These are phyloP conservation scores for Myzus persicae DNA, from an alignment of 1,140 invertebrate genomes.

Conservation along the genomic window DNA sequence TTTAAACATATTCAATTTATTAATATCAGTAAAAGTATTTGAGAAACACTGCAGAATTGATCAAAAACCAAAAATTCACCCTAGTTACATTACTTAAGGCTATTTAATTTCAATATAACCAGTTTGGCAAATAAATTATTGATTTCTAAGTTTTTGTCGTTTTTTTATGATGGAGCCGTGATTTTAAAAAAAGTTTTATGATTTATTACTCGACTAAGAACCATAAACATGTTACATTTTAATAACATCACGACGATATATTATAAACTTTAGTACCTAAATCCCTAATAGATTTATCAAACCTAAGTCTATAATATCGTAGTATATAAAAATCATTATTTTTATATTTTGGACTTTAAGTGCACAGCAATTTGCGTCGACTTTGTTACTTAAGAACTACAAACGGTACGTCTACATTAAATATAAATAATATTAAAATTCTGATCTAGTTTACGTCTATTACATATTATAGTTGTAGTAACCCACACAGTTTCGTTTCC, in stretches of 20 bases:
- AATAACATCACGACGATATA: not conserved
- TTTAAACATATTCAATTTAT: not conserved
- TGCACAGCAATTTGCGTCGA: not conserved
- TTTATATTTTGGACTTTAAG: not conserved
- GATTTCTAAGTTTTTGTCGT: not conserved
- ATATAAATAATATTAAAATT: not conserved
- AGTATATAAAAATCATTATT: not conserved
- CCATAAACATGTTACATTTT: not conserved
- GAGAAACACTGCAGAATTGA: not conserved
- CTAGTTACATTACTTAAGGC: not conserved
- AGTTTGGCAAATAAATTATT: not conserved
- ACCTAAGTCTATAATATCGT: not conserved
- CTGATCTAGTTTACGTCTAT: not conserved
- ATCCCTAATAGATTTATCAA: not conserved
- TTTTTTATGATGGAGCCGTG: not conserved
- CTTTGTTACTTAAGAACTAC: not conserved
- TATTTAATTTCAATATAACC: constrained; percentile 6
- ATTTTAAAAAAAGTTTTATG: constrained; percentile 12
- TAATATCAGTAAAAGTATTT: not conserved
- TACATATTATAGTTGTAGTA: not conserved
- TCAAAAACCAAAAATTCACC: not conserved
- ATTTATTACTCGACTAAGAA: constrained; percentile 1
- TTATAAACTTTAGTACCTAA: not conserved
- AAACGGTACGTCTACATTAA: not conserved
- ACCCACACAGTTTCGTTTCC: not conserved